Evolutionary conservation across 1,140 invertebrate species (phyloP).

Genomic region (Drosophila malerkotliana): DNA sequence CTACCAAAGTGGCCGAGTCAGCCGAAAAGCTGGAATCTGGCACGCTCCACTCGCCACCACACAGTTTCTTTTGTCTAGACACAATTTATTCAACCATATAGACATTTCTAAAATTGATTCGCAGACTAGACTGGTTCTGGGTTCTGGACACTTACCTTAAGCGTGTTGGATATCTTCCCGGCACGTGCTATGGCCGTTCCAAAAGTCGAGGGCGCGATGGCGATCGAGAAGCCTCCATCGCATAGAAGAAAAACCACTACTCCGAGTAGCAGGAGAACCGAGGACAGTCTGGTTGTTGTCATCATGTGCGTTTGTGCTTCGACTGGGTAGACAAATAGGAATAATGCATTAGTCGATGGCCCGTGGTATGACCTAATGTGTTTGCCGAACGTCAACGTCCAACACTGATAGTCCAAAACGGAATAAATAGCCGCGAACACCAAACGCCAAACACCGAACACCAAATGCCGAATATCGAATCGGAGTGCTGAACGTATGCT

Average conservation of each 20-base stretch:
- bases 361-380: slow-evolving; percentile 46
- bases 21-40: slow-evolving; percentile 47
- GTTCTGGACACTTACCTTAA: slow-evolving; percentile 84
- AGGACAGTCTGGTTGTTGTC: slow-evolving; percentile 48
- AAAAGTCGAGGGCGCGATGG: slow-evolving; percentile 86
- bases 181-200: slow-evolving; percentile 86
- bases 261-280: slow-evolving; percentile 38
- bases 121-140: neutral
- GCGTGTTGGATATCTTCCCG: slow-evolving; percentile 85
- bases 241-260: slow-evolving; percentile 47
- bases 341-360: slow-evolving; percentile 67
- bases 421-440: slow-evolving; percentile 14
- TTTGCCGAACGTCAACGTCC: slow-evolving; percentile 45
- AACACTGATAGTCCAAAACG: slow-evolving; percentile 19
- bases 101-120: neutral
- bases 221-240: slow-evolving; percentile 63
- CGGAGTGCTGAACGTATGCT: slow-evolving; percentile 43
- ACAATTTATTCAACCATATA: slow-evolving; percentile 31
- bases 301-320: slow-evolving; percentile 40
- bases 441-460: slow-evolving; percentile 11
- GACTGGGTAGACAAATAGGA: slow-evolving; percentile 58
- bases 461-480: slow-evolving; percentile 40
- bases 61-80: slow-evolving; percentile 24
- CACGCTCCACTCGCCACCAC: slow-evolving; percentile 64
- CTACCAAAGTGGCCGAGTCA: slow-evolving; percentile 46